phyloP scores from a whole-genome alignment of 2,888 invertebrate genomes.

The Drosophila rubida region DNA sequence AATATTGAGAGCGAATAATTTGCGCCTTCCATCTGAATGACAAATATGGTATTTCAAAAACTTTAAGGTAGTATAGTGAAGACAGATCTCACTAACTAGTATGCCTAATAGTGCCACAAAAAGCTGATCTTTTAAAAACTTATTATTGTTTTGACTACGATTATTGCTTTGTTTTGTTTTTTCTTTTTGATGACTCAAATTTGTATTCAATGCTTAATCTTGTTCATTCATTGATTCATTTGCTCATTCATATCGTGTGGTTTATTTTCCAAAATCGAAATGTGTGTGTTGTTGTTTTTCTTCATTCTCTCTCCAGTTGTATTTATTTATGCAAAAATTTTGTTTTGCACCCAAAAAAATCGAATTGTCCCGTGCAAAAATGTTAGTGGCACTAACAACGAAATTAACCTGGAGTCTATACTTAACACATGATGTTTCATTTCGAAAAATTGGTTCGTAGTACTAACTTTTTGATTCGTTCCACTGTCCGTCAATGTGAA shows the following conservation, averaged over 20 bases:
- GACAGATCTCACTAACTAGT: no score
- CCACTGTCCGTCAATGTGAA: slow-evolving; percentile 43
- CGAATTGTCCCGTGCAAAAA: slow-evolving; percentile 45
- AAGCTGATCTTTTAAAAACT: neutral
- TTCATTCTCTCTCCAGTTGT: slow-evolving; percentile 33
- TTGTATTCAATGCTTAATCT: slow-evolving; percentile 36
- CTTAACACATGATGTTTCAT: neutral
- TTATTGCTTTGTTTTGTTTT: neutral
- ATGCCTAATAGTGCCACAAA: no score
- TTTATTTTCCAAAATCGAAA: slow-evolving; percentile 65
- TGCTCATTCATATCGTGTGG: slow-evolving; percentile 72
- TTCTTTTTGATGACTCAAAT: slow-evolving; percentile 17
- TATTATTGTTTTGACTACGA: slow-evolving; percentile 16
- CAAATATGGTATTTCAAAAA: neutral
- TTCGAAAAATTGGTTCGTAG: neutral
- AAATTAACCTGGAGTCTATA: neutral
- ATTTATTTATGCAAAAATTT: slow-evolving; percentile 74
- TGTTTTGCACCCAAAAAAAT: slow-evolving; percentile 35
- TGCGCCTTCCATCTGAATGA: neutral
- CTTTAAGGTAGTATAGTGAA: no score
- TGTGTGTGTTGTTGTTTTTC: slow-evolving; percentile 37
- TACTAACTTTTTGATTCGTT: slow-evolving; percentile 60
- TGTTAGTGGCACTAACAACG: slow-evolving; percentile 29
- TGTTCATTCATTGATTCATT: slow-evolving; percentile 68
- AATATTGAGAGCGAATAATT: neutral